Percentiles rank a stretch among this genome's conserved stretches.
These are phyloP conservation scores for Vimba vimba DNA, from an alignment of 2,113 vertebrate species.

Conservation along the genomic window DNA sequence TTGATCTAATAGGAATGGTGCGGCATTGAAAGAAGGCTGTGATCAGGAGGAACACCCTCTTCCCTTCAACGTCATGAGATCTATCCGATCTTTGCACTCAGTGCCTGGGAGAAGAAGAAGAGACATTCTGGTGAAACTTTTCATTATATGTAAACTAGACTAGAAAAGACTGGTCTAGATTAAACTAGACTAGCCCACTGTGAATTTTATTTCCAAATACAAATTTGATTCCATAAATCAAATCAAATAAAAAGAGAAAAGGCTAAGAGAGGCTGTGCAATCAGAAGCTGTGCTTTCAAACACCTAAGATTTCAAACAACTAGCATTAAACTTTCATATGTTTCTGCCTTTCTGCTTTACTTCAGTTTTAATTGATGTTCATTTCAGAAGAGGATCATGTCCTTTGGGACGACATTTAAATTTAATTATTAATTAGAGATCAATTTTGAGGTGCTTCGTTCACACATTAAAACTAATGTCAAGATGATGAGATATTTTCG, in stretches of 20 bases:
- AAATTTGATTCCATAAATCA: not conserved
- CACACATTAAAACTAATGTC: not conserved
- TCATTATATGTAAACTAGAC: not conserved
- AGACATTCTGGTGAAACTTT: not conserved
- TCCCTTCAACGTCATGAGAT: not conserved
- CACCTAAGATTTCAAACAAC: not conserved
- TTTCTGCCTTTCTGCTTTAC: not conserved
- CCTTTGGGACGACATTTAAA: not conserved
- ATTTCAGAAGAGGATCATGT: not conserved
- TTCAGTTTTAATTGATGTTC: conserved; percentile 11
- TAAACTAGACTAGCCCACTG: not conserved
- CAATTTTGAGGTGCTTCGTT: not conserved
- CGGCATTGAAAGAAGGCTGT: conserved; percentile 50
- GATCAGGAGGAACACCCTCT: not conserved
- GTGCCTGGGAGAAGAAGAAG: not conserved
- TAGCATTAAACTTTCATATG: not conserved
- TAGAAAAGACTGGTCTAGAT: not conserved
- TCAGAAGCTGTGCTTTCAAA: not conserved
- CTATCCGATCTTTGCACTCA: not conserved
- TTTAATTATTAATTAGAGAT: conserved; percentile 6
- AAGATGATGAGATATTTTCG: not conserved
- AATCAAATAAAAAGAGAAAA: not conserved
- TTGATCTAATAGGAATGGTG: conserved; percentile 71
- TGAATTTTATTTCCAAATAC: not conserved
- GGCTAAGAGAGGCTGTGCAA: not conserved